These are phyloP conservation scores for Acanthurus lineatus DNA, from an alignment of 2,797 vertebrate genomes.

Conservation along the genomic window DNA sequence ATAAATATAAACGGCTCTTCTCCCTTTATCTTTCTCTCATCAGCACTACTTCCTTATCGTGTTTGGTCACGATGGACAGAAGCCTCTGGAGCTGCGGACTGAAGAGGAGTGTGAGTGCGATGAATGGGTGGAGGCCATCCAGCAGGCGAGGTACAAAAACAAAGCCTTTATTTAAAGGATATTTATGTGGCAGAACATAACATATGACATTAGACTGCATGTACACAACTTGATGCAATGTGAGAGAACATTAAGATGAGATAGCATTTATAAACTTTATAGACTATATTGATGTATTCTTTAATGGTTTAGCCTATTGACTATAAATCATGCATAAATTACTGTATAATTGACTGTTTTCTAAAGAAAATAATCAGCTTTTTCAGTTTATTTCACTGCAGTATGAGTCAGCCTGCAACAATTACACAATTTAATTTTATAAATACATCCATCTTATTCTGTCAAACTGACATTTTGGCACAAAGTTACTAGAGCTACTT, in stretches of 20 bases:
- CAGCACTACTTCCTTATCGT: constrained; percentile 97
- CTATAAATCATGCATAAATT: constrained; percentile 9
- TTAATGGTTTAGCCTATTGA: not conserved
- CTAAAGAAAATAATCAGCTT: not conserved
- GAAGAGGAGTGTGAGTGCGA: constrained; percentile 95
- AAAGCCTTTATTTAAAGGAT: not conserved
- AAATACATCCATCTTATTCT: not conserved
- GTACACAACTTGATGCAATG: constrained; percentile 14
- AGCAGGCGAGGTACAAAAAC: constrained; percentile 93
- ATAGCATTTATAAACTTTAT: not conserved
- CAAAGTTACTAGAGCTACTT: not conserved
- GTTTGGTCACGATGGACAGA: constrained; percentile 97
- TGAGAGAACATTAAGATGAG: constrained; percentile 28
- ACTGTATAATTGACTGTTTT: not conserved
- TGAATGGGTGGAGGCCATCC: constrained; percentile 98
- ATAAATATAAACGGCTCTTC: constrained; percentile 10
- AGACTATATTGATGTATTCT: not conserved
- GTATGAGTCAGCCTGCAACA: not conserved
- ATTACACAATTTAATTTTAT: not conserved
- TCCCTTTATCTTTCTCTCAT: constrained; percentile 24
- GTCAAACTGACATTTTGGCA: not conserved
- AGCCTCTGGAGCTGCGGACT: constrained; percentile 94
- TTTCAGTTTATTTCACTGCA: not conserved
- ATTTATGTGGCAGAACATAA: constrained; percentile 1
- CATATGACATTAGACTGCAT: not conserved